Conservation (phyloP, 2,797 vertebrate species). For the Hippocampus kuda region DNA sequence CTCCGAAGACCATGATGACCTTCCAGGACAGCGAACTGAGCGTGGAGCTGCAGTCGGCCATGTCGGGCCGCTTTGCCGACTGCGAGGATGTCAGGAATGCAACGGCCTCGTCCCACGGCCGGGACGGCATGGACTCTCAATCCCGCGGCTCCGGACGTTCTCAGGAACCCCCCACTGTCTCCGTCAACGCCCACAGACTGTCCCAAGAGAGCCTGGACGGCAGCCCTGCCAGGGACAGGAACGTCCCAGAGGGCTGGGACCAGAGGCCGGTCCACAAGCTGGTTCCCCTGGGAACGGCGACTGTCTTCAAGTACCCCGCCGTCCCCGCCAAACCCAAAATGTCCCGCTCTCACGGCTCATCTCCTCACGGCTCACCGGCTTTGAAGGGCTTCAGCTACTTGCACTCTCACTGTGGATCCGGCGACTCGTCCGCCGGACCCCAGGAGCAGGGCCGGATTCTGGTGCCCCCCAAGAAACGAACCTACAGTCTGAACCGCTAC, state of each 20-base stretch:
- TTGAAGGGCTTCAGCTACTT: conserved; percentile 72
- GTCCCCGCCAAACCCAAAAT: conserved; percentile 64
- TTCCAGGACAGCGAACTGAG: conserved; percentile 90
- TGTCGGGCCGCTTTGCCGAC: conserved; percentile 66
- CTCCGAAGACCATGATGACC: conserved; percentile 67
- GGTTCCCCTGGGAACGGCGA: conserved; percentile 63
- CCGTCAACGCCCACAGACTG: conserved; percentile 55
- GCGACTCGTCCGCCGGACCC: conserved; percentile 18
- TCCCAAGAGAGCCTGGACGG: conserved; percentile 72
- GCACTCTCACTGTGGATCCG: conserved; percentile 58
- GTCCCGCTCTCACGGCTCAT: conserved; percentile 18
- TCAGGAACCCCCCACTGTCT: conserved; percentile 72
- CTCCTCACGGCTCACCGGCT: conserved; percentile 50
- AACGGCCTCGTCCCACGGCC: conserved; percentile 60
- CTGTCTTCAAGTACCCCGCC: conserved; percentile 74
- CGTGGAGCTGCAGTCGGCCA: conserved; percentile 83
- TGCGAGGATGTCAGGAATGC: conserved; percentile 69
- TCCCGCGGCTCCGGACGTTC: conserved; percentile 84
- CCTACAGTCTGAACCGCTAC: conserved; percentile 77
- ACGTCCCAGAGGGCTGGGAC: conserved; percentile 81
- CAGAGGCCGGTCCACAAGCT: conserved; percentile 59
- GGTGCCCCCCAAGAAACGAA: conserved; percentile 70
- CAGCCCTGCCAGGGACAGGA: conserved; percentile 72
- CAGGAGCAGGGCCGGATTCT: conserved; percentile 18
- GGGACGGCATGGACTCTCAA: conserved; percentile 81